Conservation (phyloP, 2,797 vertebrate species). For the Coccyzus lansbergi region DNA sequence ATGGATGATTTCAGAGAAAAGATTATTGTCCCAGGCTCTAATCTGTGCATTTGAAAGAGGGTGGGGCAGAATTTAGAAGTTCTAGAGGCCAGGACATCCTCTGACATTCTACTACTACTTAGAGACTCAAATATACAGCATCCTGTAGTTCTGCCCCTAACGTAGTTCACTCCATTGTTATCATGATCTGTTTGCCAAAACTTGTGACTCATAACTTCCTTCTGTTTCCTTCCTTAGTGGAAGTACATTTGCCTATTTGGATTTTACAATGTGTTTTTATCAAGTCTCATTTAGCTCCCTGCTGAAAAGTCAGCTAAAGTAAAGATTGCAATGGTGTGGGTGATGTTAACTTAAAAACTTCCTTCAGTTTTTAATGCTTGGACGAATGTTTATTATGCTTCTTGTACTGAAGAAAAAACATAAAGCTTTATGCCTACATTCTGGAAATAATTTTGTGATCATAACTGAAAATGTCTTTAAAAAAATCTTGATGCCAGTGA, state of each 20-base stretch:
- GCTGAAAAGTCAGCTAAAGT: neutral
- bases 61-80: neutral
- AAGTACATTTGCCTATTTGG: neutral
- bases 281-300: neutral
- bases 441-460: slow-evolving; percentile 27
- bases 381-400: neutral
- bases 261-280: slow-evolving; percentile 5
- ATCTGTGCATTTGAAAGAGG: neutral
- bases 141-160: neutral
- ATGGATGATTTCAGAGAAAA: neutral
- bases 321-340: neutral
- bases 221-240: slow-evolving; percentile 14
- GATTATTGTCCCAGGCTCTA: neutral
- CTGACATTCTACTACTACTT: neutral
- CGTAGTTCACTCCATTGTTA: neutral
- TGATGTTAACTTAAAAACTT: neutral
- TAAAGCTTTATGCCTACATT: neutral
- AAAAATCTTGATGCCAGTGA: slow-evolving; percentile 23
- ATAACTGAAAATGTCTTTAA: slow-evolving; percentile 2
- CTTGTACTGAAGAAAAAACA: neutral
- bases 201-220: neutral
- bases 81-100: neutral
- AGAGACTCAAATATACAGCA: neutral
- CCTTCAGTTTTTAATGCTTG: neutral
- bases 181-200: slow-evolving; percentile 5